Conservation (phyloP, 23 tunicate genomes). For the Ascidia mentula region DNA sequence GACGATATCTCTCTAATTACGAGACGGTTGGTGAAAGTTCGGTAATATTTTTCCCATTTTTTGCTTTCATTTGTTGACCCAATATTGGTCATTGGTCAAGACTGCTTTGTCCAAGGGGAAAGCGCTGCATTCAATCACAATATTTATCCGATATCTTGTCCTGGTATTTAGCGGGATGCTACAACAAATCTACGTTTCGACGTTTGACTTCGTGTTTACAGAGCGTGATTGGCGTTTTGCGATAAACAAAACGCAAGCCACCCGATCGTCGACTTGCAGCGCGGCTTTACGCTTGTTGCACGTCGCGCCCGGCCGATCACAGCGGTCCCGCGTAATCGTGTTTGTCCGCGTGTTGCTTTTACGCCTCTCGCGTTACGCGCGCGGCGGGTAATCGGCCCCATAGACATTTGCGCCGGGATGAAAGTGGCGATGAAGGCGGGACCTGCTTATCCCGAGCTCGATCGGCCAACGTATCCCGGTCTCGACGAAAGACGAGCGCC, state of each 20-base stretch:
- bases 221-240: slow-evolving; percentile 2
- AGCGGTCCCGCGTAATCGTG: not conserved
- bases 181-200: too few relatives aligned
- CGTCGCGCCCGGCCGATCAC: not conserved
- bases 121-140: too few relatives aligned
- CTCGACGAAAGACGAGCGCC: slow-evolving; percentile 2
- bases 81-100: too few relatives aligned
- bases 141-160: too few relatives aligned
- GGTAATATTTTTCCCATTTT: too few relatives aligned
- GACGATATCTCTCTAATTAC: too few relatives aligned
- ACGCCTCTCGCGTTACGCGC: slow-evolving; percentile 9
- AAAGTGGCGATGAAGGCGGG: not conserved
- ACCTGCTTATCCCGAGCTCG: not conserved
- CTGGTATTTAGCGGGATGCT: too few relatives aligned
- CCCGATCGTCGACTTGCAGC: not conserved
- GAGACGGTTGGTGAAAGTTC: too few relatives aligned
- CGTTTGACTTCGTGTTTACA: too few relatives aligned
- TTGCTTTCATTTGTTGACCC: too few relatives aligned
- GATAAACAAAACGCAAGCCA: not conserved
- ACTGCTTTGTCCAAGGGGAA: too few relatives aligned
- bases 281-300: slow-evolving; percentile 8
- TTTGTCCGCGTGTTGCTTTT: slow-evolving; percentile 6
- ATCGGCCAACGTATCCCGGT: not conserved
- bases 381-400: not conserved
- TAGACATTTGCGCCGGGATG: not conserved